A percentile compares a stretch with the other conserved stretches of the same genome.
These are phyloP conservation scores for Rhopalosiphum maidis DNA, from an alignment of 1,140 invertebrate species.

Conservation along the genomic window DNA sequence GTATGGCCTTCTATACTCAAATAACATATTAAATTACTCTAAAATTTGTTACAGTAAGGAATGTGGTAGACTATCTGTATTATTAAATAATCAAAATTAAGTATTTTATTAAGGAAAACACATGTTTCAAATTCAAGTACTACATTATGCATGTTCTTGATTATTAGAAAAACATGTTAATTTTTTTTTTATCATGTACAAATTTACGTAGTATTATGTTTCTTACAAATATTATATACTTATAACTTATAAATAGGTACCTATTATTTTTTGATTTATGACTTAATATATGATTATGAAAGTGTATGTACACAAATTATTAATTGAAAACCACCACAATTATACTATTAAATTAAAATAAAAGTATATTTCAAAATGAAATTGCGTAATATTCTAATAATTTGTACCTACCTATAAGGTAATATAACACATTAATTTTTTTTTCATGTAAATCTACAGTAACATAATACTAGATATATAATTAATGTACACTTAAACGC, in stretches of 20 bases:
- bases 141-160: background rate
- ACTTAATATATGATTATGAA: slow-evolving; percentile 6
- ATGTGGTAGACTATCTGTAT: background rate
- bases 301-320: background rate
- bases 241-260: background rate
- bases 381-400: background rate
- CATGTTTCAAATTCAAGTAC: background rate
- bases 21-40: background rate
- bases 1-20: background rate
- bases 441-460: background rate
- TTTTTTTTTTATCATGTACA: background rate
- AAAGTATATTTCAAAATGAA: background rate
- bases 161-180: slow-evolving; percentile 14
- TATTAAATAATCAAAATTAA: slow-evolving; percentile 20
- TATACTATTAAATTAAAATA: background rate
- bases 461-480: too few species aligned
- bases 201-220: background rate
- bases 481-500: too few species aligned
- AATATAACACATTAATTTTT: background rate
- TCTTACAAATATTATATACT: background rate
- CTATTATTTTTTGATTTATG: slow-evolving; percentile 19
- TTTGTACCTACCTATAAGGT: background rate
- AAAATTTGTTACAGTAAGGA: background rate
- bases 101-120: slow-evolving; percentile 2
- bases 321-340: background rate